Percentiles rank a stretch among this genome's conserved stretches.
Conservation (phyloP, 2,797 vertebrate species). For the Cuniculus paca region DNA sequence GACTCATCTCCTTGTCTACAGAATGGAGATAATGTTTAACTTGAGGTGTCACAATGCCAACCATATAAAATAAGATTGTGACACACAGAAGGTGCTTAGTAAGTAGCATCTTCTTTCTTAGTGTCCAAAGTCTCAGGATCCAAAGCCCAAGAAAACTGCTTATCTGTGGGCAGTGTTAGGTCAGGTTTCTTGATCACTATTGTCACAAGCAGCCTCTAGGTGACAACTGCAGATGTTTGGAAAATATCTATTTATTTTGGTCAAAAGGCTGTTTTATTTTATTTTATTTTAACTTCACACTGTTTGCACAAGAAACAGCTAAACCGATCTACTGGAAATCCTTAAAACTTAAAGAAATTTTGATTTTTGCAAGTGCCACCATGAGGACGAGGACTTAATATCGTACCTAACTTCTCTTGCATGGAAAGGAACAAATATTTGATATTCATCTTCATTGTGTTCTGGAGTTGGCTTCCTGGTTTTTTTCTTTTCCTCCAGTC, state of each 20-base stretch:
- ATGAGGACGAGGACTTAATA: constrained; percentile 55
- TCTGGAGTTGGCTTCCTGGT: constrained; percentile 78
- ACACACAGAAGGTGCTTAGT: neutral
- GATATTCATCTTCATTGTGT: constrained; percentile 82
- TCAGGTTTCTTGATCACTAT: neutral
- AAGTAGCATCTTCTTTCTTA: neutral
- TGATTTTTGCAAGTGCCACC: constrained; percentile 39
- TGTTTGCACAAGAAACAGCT: constrained; percentile 7
- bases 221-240: neutral
- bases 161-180: neutral
- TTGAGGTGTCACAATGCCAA: neutral
- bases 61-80: neutral
- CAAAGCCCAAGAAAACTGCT: neutral
- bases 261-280: neutral
- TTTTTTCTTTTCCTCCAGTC: constrained; percentile 74
- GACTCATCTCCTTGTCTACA: constrained; percentile 55
- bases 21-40: constrained; percentile 67
- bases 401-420: neutral
- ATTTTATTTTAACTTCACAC: neutral
- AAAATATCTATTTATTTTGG: neutral
- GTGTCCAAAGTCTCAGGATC: neutral
- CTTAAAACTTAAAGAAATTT: constrained; percentile 64
- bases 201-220: neutral
- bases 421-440: constrained; percentile 80
- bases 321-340: constrained; percentile 9